A percentile compares a stretch with the other conserved stretches of the same genome.
Conservation (phyloP, 2,888 invertebrate species). For the Oscheius sp. region DNA sequence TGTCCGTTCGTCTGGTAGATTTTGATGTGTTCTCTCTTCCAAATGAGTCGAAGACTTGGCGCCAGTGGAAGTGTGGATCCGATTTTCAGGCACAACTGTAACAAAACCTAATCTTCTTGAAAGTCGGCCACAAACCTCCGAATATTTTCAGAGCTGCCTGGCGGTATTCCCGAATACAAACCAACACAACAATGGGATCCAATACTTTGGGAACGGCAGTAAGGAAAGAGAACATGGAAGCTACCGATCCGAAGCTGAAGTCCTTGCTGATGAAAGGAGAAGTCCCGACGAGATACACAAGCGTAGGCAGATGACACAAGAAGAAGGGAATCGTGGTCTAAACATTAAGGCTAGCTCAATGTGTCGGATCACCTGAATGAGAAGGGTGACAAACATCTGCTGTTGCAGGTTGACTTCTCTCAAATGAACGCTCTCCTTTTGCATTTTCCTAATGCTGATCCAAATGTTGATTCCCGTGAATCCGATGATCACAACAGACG, state of each 20-base stretch:
- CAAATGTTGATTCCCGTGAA: conserved; percentile 20
- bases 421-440: conserved; percentile 13
- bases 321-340: conserved; percentile 21
- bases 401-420: conserved; percentile 23
- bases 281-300: conserved; percentile 21
- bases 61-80: too few relatives aligned
- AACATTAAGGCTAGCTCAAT: not conserved
- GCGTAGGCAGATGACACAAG: conserved; percentile 19
- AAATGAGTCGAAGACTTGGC: too few relatives aligned
- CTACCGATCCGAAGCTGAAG: conserved; percentile 16
- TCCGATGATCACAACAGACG: conserved; percentile 11
- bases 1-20: too few relatives aligned
- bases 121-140: not conserved
- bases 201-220: conserved; percentile 21
- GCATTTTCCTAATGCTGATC: conserved; percentile 14
- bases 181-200: conserved; percentile 21
- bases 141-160: conserved; percentile 1
- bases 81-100: too few relatives aligned
- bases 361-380: conserved; percentile 18
- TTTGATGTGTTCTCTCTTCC: too few relatives aligned
- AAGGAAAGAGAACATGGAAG: conserved; percentile 29
- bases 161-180: conserved; percentile 19
- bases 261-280: conserved; percentile 15
- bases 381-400: conserved; percentile 27
- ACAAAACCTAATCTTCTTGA: too few relatives aligned